phyloP scores from a whole-genome alignment of 2,113 vertebrate species.

The Oxyruncus cristatus region DNA sequence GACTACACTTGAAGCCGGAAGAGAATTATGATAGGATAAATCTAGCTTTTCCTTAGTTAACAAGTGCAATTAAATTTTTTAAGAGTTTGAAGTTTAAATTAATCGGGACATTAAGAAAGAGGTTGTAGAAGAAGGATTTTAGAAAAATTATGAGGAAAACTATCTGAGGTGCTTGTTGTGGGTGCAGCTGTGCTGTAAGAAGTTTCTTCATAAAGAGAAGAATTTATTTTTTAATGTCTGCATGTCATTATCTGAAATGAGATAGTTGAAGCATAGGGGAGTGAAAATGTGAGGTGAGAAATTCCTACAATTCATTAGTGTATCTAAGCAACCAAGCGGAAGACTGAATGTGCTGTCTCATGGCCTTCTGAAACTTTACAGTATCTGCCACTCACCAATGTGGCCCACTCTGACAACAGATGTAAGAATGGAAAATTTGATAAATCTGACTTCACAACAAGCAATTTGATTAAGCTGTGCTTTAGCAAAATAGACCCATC shows the following conservation, averaged over 20 bases:
- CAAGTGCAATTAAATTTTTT: not conserved
- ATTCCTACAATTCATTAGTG: slow-evolving; percentile 11
- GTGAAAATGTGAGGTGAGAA: slow-evolving; percentile 29
- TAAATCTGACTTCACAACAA: not conserved
- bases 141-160: not conserved
- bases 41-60: not conserved
- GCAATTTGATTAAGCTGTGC: not conserved
- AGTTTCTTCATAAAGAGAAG: not conserved
- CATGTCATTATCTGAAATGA: not conserved
- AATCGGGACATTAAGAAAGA: not conserved
- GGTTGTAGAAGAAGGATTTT: not conserved
- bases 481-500: not conserved
- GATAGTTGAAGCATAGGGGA: not conserved
- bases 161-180: not conserved
- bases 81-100: not conserved
- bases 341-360: slow-evolving; percentile 10
- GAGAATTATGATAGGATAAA: not conserved
- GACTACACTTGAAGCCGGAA: not conserved
- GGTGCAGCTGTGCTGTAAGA: not conserved
- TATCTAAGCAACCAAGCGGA: slow-evolving; percentile 35
- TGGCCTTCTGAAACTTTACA: slow-evolving; percentile 41
- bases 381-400: slow-evolving; percentile 11
- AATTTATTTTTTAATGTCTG: not conserved
- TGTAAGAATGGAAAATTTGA: not conserved
- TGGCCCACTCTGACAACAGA: not conserved